A percentile compares a stretch with the other conserved stretches of the same genome.
These are phyloP conservation scores for Drosophila affinis DNA, from an alignment of 2,888 invertebrate species.

Conservation along the genomic window DNA sequence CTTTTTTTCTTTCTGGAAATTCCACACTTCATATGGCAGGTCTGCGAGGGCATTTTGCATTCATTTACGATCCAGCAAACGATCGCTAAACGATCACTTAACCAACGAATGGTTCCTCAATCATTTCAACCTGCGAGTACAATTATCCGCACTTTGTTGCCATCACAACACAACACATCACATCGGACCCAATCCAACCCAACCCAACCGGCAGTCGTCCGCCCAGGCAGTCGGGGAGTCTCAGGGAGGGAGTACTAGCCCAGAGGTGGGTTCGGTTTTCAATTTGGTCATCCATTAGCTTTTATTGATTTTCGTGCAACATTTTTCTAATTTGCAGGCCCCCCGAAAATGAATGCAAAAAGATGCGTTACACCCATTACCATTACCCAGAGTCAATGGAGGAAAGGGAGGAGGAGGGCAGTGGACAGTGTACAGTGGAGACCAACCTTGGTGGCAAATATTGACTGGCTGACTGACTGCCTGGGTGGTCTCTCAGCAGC, in stretches of 20 bases:
- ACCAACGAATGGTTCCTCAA: slow-evolving; percentile 20
- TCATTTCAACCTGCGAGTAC: slow-evolving; percentile 32
- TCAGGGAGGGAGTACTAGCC: not conserved
- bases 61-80: slow-evolving; percentile 13
- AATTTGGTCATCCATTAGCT: slow-evolving; percentile 70
- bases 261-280: slow-evolving; percentile 39
- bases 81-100: slow-evolving; percentile 43
- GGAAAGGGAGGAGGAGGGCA: not conserved
- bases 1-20: slow-evolving; percentile 25
- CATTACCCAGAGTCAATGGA: not conserved
- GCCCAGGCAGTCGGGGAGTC: not conserved
- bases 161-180: slow-evolving; percentile 12
- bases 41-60: slow-evolving; percentile 8
- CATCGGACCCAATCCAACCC: too few species aligned
- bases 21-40: not conserved
- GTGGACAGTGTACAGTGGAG: too few species aligned
- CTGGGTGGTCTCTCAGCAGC: slow-evolving; percentile 31
- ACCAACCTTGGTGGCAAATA: slow-evolving; percentile 33
- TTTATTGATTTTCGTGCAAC: slow-evolving; percentile 74
- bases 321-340: slow-evolving; percentile 74
- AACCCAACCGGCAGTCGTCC: too few species aligned
- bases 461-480: slow-evolving; percentile 16
- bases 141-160: slow-evolving; percentile 45
- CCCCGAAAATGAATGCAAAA: slow-evolving; percentile 33
- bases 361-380: slow-evolving; percentile 10